phyloP scores from a whole-genome alignment of 2,888 invertebrate species.

The Patella pellucida region DNA sequence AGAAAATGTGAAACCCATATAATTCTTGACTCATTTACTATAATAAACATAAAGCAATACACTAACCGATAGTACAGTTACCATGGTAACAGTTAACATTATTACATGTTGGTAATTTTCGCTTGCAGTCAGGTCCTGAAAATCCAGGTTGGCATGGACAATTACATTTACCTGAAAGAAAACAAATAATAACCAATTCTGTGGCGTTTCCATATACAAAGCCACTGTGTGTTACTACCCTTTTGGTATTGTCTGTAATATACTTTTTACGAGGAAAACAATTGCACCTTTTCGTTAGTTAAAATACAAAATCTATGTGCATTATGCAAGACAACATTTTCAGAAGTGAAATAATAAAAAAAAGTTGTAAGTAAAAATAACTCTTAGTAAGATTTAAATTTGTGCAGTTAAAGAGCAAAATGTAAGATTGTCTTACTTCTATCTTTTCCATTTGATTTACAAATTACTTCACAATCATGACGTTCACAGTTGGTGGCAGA shows the following conservation, averaged over 20 bases:
- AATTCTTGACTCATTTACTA: constrained; percentile 16
- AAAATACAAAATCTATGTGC: too few species aligned
- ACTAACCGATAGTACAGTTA: background rate
- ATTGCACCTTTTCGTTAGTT: too few species aligned
- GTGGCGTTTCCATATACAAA: too few species aligned
- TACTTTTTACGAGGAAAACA: too few species aligned
- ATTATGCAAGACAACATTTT: too few species aligned
- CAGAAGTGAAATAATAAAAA: too few species aligned
- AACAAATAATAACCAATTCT: background rate
- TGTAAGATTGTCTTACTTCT: constrained; percentile 1
- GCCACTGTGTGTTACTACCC: too few species aligned
- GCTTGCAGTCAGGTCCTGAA: constrained; percentile 31
- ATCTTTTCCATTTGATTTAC: constrained; percentile 31
- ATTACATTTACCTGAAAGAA: constrained; percentile 11
- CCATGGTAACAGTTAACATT: background rate
- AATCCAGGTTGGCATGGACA: constrained; percentile 35
- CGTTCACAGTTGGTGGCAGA: constrained; percentile 39
- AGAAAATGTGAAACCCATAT: too few species aligned
- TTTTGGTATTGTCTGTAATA: too few species aligned
- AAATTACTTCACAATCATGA: constrained; percentile 41
- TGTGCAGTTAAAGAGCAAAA: background rate
- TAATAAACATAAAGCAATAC: constrained; percentile 6
- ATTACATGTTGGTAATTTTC: background rate
- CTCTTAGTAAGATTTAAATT: too few species aligned
- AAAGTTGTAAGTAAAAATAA: too few species aligned